phyloP scores from a whole-genome alignment of 2,797 vertebrate species.

The Sebastes kiyomatsui region DNA sequence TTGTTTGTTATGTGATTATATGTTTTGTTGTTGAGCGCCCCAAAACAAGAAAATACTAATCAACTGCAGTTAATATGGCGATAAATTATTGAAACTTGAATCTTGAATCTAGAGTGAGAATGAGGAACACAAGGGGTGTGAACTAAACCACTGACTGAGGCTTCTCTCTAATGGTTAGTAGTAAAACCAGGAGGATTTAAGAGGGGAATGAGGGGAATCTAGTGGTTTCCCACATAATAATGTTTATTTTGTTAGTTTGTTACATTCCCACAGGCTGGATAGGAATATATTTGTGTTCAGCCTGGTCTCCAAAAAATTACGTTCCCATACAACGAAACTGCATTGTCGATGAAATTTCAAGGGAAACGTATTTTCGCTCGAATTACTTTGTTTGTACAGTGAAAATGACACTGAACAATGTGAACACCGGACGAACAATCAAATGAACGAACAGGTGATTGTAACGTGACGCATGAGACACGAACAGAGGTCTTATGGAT shows the following conservation, averaged over 20 bases:
- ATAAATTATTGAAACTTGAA: too few relatives aligned
- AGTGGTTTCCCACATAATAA: constrained; percentile 11
- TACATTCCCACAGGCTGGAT: background rate
- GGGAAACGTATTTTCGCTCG: background rate
- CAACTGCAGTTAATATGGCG: too few relatives aligned
- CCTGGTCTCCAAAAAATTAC: background rate
- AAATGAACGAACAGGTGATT: too few relatives aligned
- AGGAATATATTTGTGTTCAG: background rate
- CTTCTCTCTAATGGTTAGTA: constrained; percentile 6
- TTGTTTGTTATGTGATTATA: too few relatives aligned
- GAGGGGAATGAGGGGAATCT: background rate
- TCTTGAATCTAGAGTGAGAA: background rate
- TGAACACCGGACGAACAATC: too few relatives aligned
- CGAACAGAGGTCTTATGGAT: too few relatives aligned
- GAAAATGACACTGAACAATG: too few relatives aligned
- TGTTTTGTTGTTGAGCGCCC: too few relatives aligned
- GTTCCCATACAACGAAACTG: background rate
- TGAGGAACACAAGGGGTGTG: background rate
- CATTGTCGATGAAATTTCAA: background rate
- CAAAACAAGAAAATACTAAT: too few relatives aligned
- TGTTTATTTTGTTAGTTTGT: background rate
- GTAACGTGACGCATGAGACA: too few relatives aligned
- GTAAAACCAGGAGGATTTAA: constrained; percentile 18
- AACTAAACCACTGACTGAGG: background rate
- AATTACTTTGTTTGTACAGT: background rate